Conservation (phyloP, 1,140 invertebrate genomes). For the Chlorops oryzae region DNA sequence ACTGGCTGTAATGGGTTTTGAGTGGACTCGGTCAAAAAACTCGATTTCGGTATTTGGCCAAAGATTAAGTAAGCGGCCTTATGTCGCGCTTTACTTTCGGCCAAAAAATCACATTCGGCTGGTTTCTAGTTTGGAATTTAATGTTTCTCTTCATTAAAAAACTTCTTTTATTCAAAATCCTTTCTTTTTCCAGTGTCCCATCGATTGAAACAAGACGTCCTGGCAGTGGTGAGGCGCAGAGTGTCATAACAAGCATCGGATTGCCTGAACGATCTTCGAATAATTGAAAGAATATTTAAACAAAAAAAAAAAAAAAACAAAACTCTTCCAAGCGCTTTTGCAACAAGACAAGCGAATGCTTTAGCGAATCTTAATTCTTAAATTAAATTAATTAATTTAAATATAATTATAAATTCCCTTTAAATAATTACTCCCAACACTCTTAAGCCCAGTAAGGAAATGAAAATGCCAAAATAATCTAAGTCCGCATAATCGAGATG, state of each 20-base stretch:
- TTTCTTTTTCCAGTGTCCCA: conserved; percentile 27
- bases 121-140: too few relatives aligned
- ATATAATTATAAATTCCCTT: neutral
- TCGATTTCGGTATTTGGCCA: too few relatives aligned
- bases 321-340: neutral
- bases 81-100: too few relatives aligned
- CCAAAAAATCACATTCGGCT: neutral
- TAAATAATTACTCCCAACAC: conserved; percentile 2
- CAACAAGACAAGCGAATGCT: neutral
- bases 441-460: too few relatives aligned
- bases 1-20: too few relatives aligned
- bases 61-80: too few relatives aligned
- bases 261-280: conserved; percentile 43
- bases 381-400: neutral
- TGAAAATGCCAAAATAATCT: too few relatives aligned
- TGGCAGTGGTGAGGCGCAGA: conserved; percentile 36
- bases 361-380: neutral
- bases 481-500: too few relatives aligned
- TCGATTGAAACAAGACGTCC: conserved; percentile 33
- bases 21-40: too few relatives aligned
- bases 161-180: neutral
- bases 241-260: conserved; percentile 45
- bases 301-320: neutral
- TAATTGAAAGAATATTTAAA: conserved; percentile 34
- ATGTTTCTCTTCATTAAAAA: too few relatives aligned